Base-by-base conservation (phyloP, 2,797 vertebrate species). In the Amazona finschi region DNA sequence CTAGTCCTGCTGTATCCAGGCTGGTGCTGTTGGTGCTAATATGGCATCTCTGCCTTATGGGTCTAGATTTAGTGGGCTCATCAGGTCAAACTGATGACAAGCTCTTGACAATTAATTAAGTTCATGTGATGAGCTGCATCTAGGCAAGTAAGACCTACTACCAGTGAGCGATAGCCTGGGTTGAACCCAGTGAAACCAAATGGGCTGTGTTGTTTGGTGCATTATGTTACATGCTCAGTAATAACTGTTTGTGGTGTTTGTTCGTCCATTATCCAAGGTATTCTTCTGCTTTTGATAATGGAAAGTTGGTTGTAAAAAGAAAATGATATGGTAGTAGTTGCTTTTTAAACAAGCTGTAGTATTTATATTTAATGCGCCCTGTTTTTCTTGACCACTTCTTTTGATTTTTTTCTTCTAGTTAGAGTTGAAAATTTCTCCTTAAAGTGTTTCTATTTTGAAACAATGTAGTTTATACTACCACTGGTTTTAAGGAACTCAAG, bases 191-290 rank as follows among this genome's bases (percentile, higher is more conserved):
- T 21, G 43, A 74, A 36, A 16, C 10, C 19, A 60, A 50, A 30
- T 1, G 1, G 58, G 33, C 41, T 57, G 6, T 55, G 11, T 15
- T 2, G 0, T 12, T 53, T 19, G 43, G 12, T 58, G 8, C 27
- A 25, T 55, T 72, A 21, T 7, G 5, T 31, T 65, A 28, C 8
- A 1, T 58, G 30, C 25, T 87, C 24, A 7, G 24, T 53, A 28
- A 8, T 18, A 38, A 38, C 16, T 46, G 41, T 39, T 25, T 58
- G 33, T 10, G 9, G 43, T 57, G 7, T 15, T 22, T n/a, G 49
- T 39, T 36, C 14, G 49, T 71, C 18, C 3, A 0, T 55, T 39
- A 7, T 17, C 28, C 31, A 17, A 52, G 8, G 25, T 70, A 61
- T 66, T 73, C 6, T 73, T 79, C 79, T 39, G 52, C 28, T 81